Base-by-base conservation (phyloP, 2,113 vertebrate genomes). In the Limnothrissa miodon region DNA sequence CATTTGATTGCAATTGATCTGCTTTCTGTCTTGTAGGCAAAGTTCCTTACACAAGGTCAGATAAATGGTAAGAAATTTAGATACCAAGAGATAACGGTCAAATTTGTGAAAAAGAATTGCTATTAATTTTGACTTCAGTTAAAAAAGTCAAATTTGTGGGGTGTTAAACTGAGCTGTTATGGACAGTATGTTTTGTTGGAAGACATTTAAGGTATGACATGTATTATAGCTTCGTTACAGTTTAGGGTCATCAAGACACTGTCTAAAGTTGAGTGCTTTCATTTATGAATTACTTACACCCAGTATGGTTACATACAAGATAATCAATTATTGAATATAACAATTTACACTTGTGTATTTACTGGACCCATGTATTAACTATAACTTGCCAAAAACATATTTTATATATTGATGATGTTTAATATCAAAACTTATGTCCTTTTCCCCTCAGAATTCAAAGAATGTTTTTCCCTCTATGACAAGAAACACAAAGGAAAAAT, bases 381-480 rank as follows among this genome's bases (percentile, higher is more conserved):
- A n/a, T n/a, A n/a, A n/a, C n/a, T n/a, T n/a, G n/a, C n/a, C n/a
- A n/a, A n/a, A n/a, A n/a, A n/a, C n/a, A n/a, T n/a, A n/a, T n/a
- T n/a, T n/a, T n/a, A n/a, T n/a, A n/a, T 42, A 2, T 42, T 42
- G 42, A 15, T 48, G 1, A 48, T 74, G 29, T 29, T 36, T 10
- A 74, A 62, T 36, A 10, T 74, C 33, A 15, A 17, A 13, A 10
- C 25, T 19, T 1, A 21, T 74, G 39, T 0, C 39, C 80, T 83
- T 74, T 44, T 56, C 42, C 9, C 56, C 84, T 9, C 91, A 99
- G 98, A 98, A 89, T 98, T 96, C 93, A 99, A 99, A 91, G 98
- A 99, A 87, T 99, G 98, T 62, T 99, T 99, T 86, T 98, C 97
- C 0, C 94, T 99, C 78, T 98, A 99, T 0, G 98, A 99, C 93